Base-by-base conservation (phyloP, 2,888 invertebrate species). In the Orchestes rusci region DNA sequence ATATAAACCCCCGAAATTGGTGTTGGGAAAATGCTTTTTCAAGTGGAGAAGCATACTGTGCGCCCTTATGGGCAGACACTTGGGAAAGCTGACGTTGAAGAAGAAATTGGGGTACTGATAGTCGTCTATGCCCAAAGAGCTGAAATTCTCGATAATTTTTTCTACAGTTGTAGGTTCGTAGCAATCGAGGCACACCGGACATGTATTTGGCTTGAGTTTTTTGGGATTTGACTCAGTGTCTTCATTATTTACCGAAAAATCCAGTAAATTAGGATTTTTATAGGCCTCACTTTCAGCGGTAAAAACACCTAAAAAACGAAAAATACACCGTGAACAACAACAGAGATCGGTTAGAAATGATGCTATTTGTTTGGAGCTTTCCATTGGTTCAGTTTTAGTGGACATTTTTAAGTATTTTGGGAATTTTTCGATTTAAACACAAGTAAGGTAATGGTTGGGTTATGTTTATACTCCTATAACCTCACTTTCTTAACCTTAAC, bases 161-260 rank as follows among this genome's bases (percentile, higher is more conserved):
- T 71, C 64, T 38, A 75, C 68, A 36, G 72, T 70, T 13, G 69
- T 64, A 41, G 74, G 70, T 57, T 84, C 80, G 39, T 90, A 73
- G 4, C 89, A 67, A 1, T 84, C 86, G 4, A 90, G 66, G 59
- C 90, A 91, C 37, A 77, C 74, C 1, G 75, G 65, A 57, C 91
- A 91, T 1, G 76, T 66, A 52, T 69, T 71, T 0, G 61, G 50
- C 49, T 77, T 76, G 4, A 64, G 57, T 48, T 69, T 70, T 59
- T 77, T 79, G 18, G 36, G 8, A 15, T 3, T 3, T n/a, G 23
- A 27, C 16, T 41, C 44, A 16, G 31, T 8, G 13, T n/a, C 13
- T 12, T 8, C 31, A 31, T 2, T 31, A 8, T 34, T 16, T 18
- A 3, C 16, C 10, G 17, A 17, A 16, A 16, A n/a, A 4, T 16